Evolutionary conservation across 2,113 vertebrate genomes (phyloP).

Genomic region (Macrotus californicus): DNA sequence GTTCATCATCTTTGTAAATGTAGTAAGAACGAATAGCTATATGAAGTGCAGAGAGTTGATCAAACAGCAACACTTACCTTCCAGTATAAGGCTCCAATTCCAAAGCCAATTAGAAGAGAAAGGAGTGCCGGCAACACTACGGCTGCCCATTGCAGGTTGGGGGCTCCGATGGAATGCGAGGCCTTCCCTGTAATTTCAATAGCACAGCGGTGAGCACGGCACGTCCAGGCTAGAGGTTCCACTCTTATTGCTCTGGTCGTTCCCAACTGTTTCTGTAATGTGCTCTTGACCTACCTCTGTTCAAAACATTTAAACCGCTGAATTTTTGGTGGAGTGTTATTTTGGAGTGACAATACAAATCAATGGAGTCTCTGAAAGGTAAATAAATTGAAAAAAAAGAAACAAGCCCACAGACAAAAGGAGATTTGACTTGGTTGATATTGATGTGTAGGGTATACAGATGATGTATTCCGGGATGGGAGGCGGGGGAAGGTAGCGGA

Average conservation of each 20-base stretch:
- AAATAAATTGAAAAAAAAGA: not conserved
- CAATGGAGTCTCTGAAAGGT: not conserved
- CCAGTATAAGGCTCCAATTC: conserved; percentile 84
- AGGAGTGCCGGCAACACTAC: conserved; percentile 79
- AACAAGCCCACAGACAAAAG: not conserved
- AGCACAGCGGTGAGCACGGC: not conserved
- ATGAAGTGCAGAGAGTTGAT: not conserved
- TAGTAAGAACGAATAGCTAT: not conserved
- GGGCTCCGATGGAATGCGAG: conserved; percentile 63
- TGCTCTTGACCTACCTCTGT: not conserved
- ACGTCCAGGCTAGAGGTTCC: not conserved
- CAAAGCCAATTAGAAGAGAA: conserved; percentile 81
- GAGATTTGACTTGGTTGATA: not conserved
- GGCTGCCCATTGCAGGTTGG: conserved; percentile 79
- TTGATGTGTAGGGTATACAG: not conserved
- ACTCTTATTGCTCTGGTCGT: not conserved
- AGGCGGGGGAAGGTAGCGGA: no score
- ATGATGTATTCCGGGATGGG: not conserved
- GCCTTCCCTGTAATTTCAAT: conserved; percentile 77
- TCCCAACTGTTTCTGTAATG: not conserved
- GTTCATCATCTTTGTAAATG: not conserved
- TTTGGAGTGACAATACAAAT: not conserved
- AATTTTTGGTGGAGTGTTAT: not conserved
- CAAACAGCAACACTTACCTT: conserved; percentile 76
- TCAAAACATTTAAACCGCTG: not conserved